Evolutionary conservation across 2,113 vertebrate species (phyloP).

Genomic region (Cranoglanis bouderius): DNA sequence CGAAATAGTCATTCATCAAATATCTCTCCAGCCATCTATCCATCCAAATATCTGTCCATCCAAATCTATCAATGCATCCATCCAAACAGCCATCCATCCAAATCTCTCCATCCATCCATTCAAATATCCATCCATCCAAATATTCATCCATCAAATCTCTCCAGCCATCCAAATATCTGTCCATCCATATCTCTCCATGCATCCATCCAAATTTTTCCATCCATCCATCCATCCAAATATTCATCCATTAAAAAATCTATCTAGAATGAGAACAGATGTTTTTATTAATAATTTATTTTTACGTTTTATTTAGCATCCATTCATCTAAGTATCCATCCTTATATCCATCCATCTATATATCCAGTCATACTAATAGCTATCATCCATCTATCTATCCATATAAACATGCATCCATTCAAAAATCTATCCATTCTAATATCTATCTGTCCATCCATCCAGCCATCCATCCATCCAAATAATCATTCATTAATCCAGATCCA

Average conservation of each 20-base stretch:
- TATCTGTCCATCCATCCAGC: background rate
- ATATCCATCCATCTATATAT: background rate
- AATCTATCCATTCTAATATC: background rate
- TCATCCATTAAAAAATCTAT: too few relatives aligned
- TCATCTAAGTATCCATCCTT: background rate
- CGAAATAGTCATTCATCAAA: too few relatives aligned
- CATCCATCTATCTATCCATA: background rate
- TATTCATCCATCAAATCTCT: background rate
- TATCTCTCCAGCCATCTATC: too few relatives aligned
- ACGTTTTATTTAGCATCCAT: too few relatives aligned
- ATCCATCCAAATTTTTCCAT: background rate
- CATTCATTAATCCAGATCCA: background rate
- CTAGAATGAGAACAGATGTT: too few relatives aligned
- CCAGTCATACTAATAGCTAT: too few relatives aligned
- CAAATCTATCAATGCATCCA: too few relatives aligned
- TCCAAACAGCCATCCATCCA: too few relatives aligned
- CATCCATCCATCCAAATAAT: background rate
- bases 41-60: too few relatives aligned
- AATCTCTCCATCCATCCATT: background rate
- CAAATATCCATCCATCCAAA: background rate
- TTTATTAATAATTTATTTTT: too few relatives aligned
- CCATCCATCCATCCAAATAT: too few relatives aligned
- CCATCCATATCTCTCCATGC: background rate
- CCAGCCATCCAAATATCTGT: background rate
- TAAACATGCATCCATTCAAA: background rate